Evolutionary conservation across 2,888 invertebrate species (phyloP).

Genomic region (Leptinotarsa juncta): DNA sequence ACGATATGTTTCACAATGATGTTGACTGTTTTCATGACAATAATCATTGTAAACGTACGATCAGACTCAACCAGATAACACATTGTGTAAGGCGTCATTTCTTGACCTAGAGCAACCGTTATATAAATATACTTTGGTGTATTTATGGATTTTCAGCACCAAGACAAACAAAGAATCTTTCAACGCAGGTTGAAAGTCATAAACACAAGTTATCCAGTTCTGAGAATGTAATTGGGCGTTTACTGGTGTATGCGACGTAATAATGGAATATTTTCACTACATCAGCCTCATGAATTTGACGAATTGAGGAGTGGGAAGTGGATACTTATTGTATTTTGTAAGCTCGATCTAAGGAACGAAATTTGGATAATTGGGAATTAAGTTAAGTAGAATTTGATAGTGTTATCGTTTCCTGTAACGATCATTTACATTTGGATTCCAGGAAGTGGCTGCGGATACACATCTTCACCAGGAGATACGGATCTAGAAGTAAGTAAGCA

Average conservation of each 20-base stretch:
- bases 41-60: background rate
- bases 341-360: too few species aligned
- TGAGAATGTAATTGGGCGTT: background rate
- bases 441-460: too few species aligned
- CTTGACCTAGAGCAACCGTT: constrained; percentile 26
- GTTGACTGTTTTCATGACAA: background rate
- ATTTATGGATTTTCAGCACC: constrained; percentile 5
- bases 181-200: background rate
- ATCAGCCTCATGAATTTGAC: too few species aligned
- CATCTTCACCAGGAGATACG: too few species aligned
- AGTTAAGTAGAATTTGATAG: too few species aligned
- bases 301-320: too few species aligned
- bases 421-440: too few species aligned
- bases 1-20: background rate
- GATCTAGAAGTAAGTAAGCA: too few species aligned
- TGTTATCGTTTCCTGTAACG: too few species aligned
- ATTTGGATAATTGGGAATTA: too few species aligned
- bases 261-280: background rate
- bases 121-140: constrained; percentile 23
- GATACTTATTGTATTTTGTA: too few species aligned
- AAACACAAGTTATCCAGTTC: background rate
- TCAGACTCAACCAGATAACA: constrained; percentile 13
- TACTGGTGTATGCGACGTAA: background rate
- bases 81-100: constrained; percentile 19
- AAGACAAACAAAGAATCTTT: constrained; percentile 14